Conservation (phyloP, 2,797 vertebrate species). For the Crocodylus rhombifer region DNA sequence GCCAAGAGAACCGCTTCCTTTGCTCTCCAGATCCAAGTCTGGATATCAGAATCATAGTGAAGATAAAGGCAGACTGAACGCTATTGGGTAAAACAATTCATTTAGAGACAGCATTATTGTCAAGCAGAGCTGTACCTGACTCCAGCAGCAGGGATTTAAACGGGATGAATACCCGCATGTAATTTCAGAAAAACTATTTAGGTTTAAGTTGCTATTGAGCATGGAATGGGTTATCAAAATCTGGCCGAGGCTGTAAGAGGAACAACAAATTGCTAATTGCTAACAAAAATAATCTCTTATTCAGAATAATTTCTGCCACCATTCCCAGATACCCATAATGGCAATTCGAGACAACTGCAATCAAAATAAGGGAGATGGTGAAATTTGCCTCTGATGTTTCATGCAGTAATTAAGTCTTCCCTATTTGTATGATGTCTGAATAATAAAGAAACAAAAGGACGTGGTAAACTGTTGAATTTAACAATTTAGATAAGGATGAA, state of each 20-base stretch:
- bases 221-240: not conserved
- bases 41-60: not conserved
- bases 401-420: constrained; percentile 76
- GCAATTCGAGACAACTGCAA: constrained; percentile 30
- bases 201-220: not conserved
- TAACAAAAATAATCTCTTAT: constrained; percentile 20
- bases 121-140: not conserved
- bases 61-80: not conserved
- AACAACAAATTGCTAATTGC: constrained; percentile 3
- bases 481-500: constrained; percentile 64
- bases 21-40: constrained; percentile 18
- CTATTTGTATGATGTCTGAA: constrained; percentile 41
- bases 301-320: constrained; percentile 10
- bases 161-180: not conserved
- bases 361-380: constrained; percentile 41
- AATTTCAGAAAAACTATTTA: not conserved
- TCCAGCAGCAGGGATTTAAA: not conserved
- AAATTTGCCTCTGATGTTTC: constrained; percentile 28
- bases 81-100: not conserved
- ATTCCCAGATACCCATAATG: constrained; percentile 5
- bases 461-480: constrained; percentile 47
- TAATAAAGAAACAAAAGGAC: constrained; percentile 58
- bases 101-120: not conserved
- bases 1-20: not conserved
- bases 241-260: not conserved